Base-by-base conservation (phyloP, 2,797 vertebrate genomes). In the Synaphobranchus kaupii region DNA sequence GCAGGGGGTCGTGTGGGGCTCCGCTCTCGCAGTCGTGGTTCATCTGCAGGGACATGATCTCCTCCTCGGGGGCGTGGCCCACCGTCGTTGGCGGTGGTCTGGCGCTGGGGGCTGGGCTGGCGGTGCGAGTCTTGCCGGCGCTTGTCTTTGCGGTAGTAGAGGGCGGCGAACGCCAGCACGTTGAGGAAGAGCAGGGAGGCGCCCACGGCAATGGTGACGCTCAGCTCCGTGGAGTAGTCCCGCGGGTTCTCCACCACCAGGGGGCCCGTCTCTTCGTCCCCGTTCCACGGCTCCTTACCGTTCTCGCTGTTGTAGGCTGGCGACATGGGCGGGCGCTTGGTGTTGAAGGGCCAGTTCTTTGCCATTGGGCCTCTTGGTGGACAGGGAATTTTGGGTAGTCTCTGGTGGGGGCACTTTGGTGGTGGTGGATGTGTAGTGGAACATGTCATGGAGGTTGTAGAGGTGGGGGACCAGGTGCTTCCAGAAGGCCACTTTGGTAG, bases 401-500 rank as follows among this genome's bases (percentile, higher is more conserved):
- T 99, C 98, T 0, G 97, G 97, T 0, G 98, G 98, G 0, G 98
- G 98, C 96, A 99, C 98, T 97, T 98, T 99, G 93, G 99, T 99
- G 92, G 99, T 99, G 88, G 97, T 98, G 89, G 98, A 99, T 17
- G 98, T 99, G 94, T 99, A 99, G 91, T 99, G 98, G 95, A 99
- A 99, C 98, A 99, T 99, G 89, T 99, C 99, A 0, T 99, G 98
- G 85, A 99, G 97, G 94, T 99, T 99, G 94, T 99, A 99, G 48
- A 99, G 96, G 91, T 99, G 98, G 13, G 99, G 99, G 85, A 99
- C 99, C 90, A 99, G 95, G 93, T 99, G 98, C 94, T 99, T 99
- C 99, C 99, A 99, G 94, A 99, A 99, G 88, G 99, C 99, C 93
- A 99, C 98, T 91, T 99, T 99, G 73, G 99, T 99, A 92, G 99